Percentiles rank a stretch among this genome's conserved stretches.
Evolutionary conservation across 2,888 invertebrate species (phyloP).

Genomic region (Taphrorychus bicolor): DNA sequence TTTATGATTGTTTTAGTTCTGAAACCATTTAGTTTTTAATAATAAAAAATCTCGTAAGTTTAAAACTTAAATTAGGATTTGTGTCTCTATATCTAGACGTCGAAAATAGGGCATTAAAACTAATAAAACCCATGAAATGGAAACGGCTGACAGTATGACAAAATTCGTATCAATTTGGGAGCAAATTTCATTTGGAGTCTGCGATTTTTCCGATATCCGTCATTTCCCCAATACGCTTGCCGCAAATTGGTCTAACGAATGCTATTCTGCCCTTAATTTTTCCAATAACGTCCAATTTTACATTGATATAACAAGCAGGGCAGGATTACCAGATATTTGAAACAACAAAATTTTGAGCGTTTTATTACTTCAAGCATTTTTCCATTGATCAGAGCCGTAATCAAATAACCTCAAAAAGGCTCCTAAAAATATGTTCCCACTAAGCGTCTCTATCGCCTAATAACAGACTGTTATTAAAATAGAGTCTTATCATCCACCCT

Average conservation of each 20-base stretch:
- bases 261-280: slow-evolving; percentile 57
- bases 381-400: slow-evolving; percentile 2
- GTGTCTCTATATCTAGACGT: too few species aligned
- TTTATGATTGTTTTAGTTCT: too few species aligned
- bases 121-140: slow-evolving; percentile 1
- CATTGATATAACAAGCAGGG: slow-evolving; percentile 43
- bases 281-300: slow-evolving; percentile 57
- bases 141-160: slow-evolving; percentile 10
- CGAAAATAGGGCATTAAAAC: not conserved
- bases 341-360: too few species aligned
- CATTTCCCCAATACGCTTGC: slow-evolving; percentile 49
- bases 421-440: slow-evolving; percentile 33
- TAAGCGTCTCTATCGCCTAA: slow-evolving; percentile 23
- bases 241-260: slow-evolving; percentile 58
- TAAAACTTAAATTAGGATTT: too few species aligned
- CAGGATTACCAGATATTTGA: not conserved
- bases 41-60: too few species aligned
- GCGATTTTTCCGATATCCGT: slow-evolving; percentile 32
- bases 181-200: slow-evolving; percentile 27
- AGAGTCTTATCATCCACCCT: slow-evolving; percentile 28
- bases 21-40: too few species aligned
- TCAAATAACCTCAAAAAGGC: slow-evolving; percentile 9
- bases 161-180: slow-evolving; percentile 22
- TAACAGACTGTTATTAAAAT: slow-evolving; percentile 25
- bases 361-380: too few species aligned